Evolutionary conservation across 2,888 invertebrate species (phyloP).

Genomic region (Archips xylosteana): DNA sequence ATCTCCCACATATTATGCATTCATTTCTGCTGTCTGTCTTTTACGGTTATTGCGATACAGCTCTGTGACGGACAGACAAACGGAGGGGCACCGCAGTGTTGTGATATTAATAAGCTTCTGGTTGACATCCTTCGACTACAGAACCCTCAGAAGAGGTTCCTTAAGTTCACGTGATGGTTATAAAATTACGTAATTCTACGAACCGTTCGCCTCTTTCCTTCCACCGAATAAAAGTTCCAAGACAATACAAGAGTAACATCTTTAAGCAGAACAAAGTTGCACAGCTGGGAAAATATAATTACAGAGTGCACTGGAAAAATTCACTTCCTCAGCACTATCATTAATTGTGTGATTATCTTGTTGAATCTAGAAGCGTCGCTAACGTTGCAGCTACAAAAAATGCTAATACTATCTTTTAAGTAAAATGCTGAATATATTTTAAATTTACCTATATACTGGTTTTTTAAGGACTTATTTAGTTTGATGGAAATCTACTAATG

Average conservation of each 20-base stretch:
- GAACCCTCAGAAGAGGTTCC: too few relatives aligned
- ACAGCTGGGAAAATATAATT: conserved; percentile 13
- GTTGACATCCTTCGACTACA: too few relatives aligned
- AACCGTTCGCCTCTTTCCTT: neutral
- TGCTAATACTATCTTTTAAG: neutral
- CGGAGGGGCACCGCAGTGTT: too few relatives aligned
- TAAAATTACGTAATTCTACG: neutral
- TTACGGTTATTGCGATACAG: too few relatives aligned
- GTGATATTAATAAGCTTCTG: too few relatives aligned
- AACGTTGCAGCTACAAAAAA: neutral
- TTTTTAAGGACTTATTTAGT: neutral
- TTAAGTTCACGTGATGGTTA: neutral
- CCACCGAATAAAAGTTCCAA: neutral
- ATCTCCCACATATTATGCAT: too few relatives aligned
- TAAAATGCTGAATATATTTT: neutral
- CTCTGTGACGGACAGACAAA: too few relatives aligned
- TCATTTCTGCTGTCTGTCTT: too few relatives aligned
- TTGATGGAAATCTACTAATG: too few relatives aligned
- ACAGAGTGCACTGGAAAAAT: conserved; percentile 6
- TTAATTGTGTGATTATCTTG: conserved; percentile 21
- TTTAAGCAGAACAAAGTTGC: conserved; percentile 26
- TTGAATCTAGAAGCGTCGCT: neutral
- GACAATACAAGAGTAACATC: conserved; percentile 8
- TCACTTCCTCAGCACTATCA: conserved; percentile 5
- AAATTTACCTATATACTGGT: neutral